Evolutionary conservation across 1,140 invertebrate species (phyloP).

Genomic region (Polypedilum vanderplanki): DNA sequence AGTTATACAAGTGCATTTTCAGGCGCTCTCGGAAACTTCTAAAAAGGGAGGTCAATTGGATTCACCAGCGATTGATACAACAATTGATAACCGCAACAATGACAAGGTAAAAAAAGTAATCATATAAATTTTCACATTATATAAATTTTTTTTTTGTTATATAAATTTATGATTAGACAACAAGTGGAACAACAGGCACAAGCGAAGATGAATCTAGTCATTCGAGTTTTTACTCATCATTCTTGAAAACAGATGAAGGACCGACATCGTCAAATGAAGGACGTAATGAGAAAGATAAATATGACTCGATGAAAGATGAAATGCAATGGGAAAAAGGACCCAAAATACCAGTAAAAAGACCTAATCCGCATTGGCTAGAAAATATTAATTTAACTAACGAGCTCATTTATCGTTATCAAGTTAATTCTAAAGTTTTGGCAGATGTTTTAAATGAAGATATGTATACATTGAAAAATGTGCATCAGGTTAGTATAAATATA

Average conservation of each 20-base stretch:
- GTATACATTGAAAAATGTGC: slow-evolving; percentile 48
- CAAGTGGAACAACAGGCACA: neutral
- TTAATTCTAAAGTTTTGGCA: slow-evolving; percentile 48
- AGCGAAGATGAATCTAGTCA: slow-evolving; percentile 45
- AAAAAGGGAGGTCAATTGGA: slow-evolving; percentile 48
- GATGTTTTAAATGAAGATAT: slow-evolving; percentile 56
- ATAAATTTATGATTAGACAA: neutral
- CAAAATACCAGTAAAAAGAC: slow-evolving; percentile 32
- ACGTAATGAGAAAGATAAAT: neutral
- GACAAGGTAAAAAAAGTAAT: neutral
- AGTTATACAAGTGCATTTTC: too few species aligned
- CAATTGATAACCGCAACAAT: slow-evolving; percentile 31
- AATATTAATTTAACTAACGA: slow-evolving; percentile 53
- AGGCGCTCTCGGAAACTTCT: slow-evolving; percentile 49
- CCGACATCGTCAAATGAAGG: slow-evolving; percentile 24
- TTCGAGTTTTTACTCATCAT: slow-evolving; percentile 50
- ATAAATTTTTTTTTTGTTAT: too few species aligned
- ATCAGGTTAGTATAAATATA: slow-evolving; percentile 44
- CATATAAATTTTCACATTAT: neutral
- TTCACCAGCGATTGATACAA: slow-evolving; percentile 43
- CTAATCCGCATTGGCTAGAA: slow-evolving; percentile 53
- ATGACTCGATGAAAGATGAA: too few species aligned
- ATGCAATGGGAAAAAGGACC: neutral
- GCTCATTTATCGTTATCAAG: slow-evolving; percentile 56
- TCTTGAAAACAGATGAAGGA: slow-evolving; percentile 46